Conservation (phyloP, 2,888 invertebrate species). For the Caenorhabditis sulstoni region DNA sequence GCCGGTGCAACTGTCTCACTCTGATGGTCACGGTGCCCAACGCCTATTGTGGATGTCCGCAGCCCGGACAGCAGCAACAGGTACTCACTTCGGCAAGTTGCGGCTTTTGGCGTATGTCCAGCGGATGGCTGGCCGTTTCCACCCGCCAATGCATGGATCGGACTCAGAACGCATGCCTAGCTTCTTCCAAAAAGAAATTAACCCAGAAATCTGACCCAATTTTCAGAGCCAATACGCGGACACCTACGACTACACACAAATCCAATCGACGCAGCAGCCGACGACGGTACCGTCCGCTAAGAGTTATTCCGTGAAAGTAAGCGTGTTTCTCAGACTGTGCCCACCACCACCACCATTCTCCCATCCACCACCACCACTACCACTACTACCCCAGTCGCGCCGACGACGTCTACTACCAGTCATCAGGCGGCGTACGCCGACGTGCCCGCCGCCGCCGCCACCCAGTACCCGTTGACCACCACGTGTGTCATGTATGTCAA, state of each 20-base stretch:
- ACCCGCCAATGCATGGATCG: too few species aligned
- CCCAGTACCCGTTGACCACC: slow-evolving; percentile 71
- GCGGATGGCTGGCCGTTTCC: too few species aligned
- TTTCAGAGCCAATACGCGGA: slow-evolving; percentile 54
- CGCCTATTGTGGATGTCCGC: slow-evolving; percentile 70
- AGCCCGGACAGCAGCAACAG: slow-evolving; percentile 50
- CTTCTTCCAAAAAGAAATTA: too few species aligned
- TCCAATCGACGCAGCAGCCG: slow-evolving; percentile 25
- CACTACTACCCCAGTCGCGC: slow-evolving; percentile 19
- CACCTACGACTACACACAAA: slow-evolving; percentile 56
- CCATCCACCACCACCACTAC: slow-evolving; percentile 38
- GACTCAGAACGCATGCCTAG: too few species aligned
- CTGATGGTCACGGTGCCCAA: slow-evolving; percentile 65
- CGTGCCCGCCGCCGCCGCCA: slow-evolving; percentile 9
- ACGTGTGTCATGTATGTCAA: slow-evolving; percentile 70
- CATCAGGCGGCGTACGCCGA: slow-evolving; percentile 31
- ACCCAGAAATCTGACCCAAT: too few species aligned
- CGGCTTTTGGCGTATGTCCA: too few species aligned
- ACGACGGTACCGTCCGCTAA: slow-evolving; percentile 24
- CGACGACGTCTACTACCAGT: slow-evolving; percentile 14
- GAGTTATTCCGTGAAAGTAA: too few species aligned
- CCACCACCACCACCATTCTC: slow-evolving; percentile 32
- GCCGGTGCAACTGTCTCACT: slow-evolving; percentile 65
- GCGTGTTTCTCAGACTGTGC: background rate
- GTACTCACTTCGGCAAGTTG: too few species aligned